A percentile compares a stretch with the other conserved stretches of the same genome.
phyloP scores from a whole-genome alignment of 2,113 vertebrate species.

The Bujurquina vittata region DNA sequence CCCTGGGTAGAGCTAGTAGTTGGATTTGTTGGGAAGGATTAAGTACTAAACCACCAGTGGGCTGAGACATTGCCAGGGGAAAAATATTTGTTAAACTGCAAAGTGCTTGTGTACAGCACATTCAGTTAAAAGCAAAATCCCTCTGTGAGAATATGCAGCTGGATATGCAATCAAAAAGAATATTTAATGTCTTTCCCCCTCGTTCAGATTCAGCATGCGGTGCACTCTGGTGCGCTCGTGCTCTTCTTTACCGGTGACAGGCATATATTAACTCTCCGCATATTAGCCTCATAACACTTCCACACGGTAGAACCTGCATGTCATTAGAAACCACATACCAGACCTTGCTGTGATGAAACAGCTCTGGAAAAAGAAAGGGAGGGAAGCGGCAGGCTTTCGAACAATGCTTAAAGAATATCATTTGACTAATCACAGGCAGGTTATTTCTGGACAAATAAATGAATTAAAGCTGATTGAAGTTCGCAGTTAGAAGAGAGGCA shows the following conservation, averaged over 20 bases:
- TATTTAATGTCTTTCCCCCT: slow-evolving; percentile 75
- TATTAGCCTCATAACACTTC: slow-evolving; percentile 51
- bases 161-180: slow-evolving; percentile 80
- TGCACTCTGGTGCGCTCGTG: slow-evolving; percentile 47
- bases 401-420: slow-evolving; percentile 17
- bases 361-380: background rate
- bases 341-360: background rate
- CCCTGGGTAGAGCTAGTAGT: slow-evolving; percentile 49
- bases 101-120: slow-evolving; percentile 81
- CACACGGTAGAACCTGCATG: slow-evolving; percentile 17
- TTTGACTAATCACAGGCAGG: slow-evolving; percentile 41
- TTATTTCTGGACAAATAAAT: slow-evolving; percentile 63
- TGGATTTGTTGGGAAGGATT: slow-evolving; percentile 74
- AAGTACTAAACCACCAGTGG: slow-evolving; percentile 73
- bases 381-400: background rate
- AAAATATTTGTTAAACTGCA: slow-evolving; percentile 80
- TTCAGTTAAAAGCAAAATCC: slow-evolving; percentile 77
- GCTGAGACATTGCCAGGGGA: slow-evolving; percentile 75
- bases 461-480: slow-evolving; percentile 51
- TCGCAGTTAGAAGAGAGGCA: slow-evolving; percentile 31
- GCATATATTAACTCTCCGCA: slow-evolving; percentile 56
- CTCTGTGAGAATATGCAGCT: slow-evolving; percentile 72
- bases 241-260: slow-evolving; percentile 60
- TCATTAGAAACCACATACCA: slow-evolving; percentile 21
- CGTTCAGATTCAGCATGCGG: slow-evolving; percentile 70